Evolutionary conservation across 2,888 invertebrate genomes (phyloP).

Genomic region (Drosophila aldrichi): DNA sequence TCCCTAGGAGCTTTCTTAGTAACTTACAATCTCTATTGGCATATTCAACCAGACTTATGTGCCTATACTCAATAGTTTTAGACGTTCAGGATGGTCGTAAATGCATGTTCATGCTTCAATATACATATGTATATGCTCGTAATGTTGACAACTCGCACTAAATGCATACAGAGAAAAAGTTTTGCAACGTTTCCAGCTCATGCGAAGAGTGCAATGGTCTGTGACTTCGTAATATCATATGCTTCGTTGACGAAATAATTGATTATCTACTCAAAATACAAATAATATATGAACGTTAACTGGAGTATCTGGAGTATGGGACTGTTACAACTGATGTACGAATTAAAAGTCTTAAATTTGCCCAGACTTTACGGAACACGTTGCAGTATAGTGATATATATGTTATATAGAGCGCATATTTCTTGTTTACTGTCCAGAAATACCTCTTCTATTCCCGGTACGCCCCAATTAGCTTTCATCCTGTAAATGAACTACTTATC

Average conservation of each 20-base stretch:
- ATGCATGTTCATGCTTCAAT: background rate
- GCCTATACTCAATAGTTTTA: background rate
- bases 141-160: background rate
- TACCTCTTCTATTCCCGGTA: no score
- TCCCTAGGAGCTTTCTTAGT: no score
- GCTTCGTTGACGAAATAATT: background rate
- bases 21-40: no score
- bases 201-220: constrained; percentile 48
- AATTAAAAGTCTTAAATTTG: background rate
- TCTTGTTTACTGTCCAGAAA: no score
- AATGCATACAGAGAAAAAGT: background rate
- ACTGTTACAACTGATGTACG: background rate
- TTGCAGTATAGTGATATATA: no score
- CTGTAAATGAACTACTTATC: no score
- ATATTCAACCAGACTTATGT: background rate
- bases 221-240: constrained; percentile 30
- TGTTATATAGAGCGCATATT: no score
- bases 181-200: constrained; percentile 13
- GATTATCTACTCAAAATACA: background rate
- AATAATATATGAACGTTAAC: no score
- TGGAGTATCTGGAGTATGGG: background rate
- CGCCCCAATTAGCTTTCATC: no score
- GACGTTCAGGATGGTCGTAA: background rate
- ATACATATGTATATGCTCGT: background rate
- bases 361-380: no score